Percentiles rank a stretch among this genome's conserved stretches.
Conservation (phyloP, 2,888 invertebrate genomes). For the Drosophila colorata region DNA sequence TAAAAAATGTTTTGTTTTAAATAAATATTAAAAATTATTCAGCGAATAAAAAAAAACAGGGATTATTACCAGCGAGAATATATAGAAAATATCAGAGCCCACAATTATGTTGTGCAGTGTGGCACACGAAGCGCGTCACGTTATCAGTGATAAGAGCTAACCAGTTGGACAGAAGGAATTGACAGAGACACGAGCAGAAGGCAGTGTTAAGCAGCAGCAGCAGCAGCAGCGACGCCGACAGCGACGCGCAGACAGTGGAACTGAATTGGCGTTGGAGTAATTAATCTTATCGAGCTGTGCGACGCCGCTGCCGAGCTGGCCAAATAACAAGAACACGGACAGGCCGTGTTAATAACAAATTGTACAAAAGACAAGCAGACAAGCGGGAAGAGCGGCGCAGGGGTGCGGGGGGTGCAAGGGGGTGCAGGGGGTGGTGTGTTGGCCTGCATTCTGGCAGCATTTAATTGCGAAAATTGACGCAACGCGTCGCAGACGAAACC, state of each 20-base stretch:
- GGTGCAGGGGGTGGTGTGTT: neutral
- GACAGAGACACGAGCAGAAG: constrained; percentile 10
- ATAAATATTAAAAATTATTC: no score
- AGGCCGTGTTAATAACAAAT: constrained; percentile 67
- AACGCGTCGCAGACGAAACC: constrained; percentile 45
- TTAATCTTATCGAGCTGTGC: constrained; percentile 68
- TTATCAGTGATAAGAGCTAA: constrained; percentile 43
- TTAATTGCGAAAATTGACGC: constrained; percentile 58
- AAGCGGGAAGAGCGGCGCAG: neutral
- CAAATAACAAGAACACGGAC: constrained; percentile 58
- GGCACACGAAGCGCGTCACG: constrained; percentile 1
- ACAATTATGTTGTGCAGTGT: constrained; percentile 32
- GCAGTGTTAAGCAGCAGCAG: constrained; percentile 19
- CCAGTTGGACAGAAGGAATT: constrained; percentile 40
- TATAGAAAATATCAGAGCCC: neutral
- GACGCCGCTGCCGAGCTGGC: constrained; percentile 42
- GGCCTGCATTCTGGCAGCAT: constrained; percentile 36
- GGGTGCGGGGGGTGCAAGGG: neutral
- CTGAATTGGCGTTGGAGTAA: constrained; percentile 46
- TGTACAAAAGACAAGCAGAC: constrained; percentile 51
- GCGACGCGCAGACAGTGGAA: constrained; percentile 8
- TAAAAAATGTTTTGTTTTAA: no score
- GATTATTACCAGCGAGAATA: no score
- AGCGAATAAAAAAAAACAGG: no score
- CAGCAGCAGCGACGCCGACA: constrained; percentile 3